These are phyloP conservation scores for Astreopora myriophthalma DNA, from an alignment of 64 coral and sea anemone species.

Conservation along the genomic window DNA sequence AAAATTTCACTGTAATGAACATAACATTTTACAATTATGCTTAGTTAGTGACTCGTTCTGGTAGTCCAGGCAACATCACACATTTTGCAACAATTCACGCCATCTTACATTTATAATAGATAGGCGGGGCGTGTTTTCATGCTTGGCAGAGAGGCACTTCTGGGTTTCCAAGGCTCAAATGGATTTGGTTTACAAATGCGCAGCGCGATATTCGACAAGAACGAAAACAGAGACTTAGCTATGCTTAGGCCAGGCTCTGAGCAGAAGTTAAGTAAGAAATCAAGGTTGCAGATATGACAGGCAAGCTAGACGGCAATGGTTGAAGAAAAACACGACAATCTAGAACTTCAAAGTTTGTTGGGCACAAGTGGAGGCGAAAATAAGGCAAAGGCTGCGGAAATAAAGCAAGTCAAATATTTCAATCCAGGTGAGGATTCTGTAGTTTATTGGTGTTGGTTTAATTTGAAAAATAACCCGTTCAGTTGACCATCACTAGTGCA, in stretches of 20 bases:
- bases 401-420: not conserved
- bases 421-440: not conserved
- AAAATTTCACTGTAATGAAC: too few species aligned
- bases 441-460: not conserved
- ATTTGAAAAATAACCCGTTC: too few species aligned
- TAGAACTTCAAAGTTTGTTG: not conserved
- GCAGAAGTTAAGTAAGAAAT: not conserved
- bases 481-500: too few species aligned
- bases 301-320: not conserved
- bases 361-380: not conserved
- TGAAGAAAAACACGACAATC: not conserved
- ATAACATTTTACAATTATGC: too few species aligned
- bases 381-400: not conserved
- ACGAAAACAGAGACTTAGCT: not conserved
- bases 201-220: too few species aligned
- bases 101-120: not conserved
- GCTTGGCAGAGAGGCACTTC: not conserved
- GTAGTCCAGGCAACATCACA: not conserved
- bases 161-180: not conserved
- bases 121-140: not conserved
- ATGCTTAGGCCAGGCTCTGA: not conserved
- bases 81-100: not conserved
- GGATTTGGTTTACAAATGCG: not conserved
- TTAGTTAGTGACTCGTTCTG: not conserved
- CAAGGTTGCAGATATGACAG: not conserved